Conservation (phyloP, 2,888 invertebrate genomes). For the Eurois occulta region DNA sequence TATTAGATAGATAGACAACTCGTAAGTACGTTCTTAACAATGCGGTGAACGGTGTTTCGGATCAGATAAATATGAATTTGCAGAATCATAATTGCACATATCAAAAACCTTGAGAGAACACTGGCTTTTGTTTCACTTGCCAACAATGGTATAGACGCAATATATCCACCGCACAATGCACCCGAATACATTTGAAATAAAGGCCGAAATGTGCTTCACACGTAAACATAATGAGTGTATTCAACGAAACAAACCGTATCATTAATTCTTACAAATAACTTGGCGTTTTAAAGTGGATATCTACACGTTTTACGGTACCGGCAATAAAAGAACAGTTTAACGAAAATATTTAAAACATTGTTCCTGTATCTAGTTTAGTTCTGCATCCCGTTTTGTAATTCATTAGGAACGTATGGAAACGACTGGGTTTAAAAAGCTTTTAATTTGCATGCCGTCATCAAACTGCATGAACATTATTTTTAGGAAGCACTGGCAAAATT, state of each 20-base stretch:
- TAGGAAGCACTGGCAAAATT: neutral
- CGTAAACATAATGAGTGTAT: constrained; percentile 68
- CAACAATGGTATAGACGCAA: constrained; percentile 76
- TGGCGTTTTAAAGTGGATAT: constrained; percentile 26
- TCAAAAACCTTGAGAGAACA: constrained; percentile 77
- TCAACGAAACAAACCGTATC: constrained; percentile 59
- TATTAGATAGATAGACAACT: constrained; percentile 27
- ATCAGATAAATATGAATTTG: constrained; percentile 77
- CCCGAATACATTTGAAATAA: constrained; percentile 72
- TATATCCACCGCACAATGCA: constrained; percentile 71
- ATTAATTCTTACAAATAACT: constrained; percentile 59
- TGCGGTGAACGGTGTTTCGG: constrained; percentile 60
- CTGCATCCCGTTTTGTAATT: neutral
- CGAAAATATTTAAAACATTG: neutral
- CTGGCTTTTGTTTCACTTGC: constrained; percentile 75
- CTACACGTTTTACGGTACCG: constrained; percentile 24
- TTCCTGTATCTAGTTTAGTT: neutral
- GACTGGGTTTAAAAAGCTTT: neutral
- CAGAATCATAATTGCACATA: constrained; percentile 77
- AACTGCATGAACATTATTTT: constrained; percentile 7
- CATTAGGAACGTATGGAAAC: neutral
- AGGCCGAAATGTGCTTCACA: constrained; percentile 74
- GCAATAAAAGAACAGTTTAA: neutral
- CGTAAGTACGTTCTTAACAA: constrained; percentile 54
- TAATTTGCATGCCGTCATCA: neutral